Evolutionary conservation across 2,888 invertebrate genomes (phyloP), one percentile per base, ranked within the genome.

Genomic region (Limenitis camilla): DNA sequence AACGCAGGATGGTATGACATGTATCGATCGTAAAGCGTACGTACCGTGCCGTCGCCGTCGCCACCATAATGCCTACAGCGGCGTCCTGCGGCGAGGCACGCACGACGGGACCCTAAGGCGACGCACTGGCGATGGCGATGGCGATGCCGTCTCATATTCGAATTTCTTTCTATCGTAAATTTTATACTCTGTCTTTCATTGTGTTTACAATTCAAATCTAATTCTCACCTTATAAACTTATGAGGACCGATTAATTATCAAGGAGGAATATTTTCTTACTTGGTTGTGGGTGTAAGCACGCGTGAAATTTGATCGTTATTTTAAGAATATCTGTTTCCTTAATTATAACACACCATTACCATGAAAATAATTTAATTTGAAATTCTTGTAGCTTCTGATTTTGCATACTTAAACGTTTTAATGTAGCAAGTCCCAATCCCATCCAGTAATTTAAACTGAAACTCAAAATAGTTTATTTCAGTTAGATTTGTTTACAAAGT

Each of bases 1-100:
- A 47, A 42, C 38, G 52, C 42, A 33, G 52, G 52, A 36, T 52
- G 52, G 31, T 11, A 39, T 47, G 52, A 52, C 33, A 36, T 48
- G 52, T 52, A 52, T 52, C 51, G 52, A 43, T 40, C 52, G 48
- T 48, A 43, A 38, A 38, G 52, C 51, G 52, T 39, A 33, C 52
- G 48, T 48, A 43, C 42, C 48, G 52, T 47, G 52, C 48, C 52
- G 48, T 52, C 52, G 19, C 19, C 19, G 19, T 19, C 19, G 52
- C 52, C 52, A 52, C 52, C 47, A 52, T 48, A 52, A 48, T 47
- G 48, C 48, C 48, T 48, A 42, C 52, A 47, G 42, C 48, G 79
- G 64, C 76, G 74, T 73, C 80, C 76, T 68, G 76, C 68, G 59
- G 78, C 61, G 79, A 64, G 66, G 69, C 74, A 65, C 67, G 72